Evolutionary conservation across 2,888 invertebrate genomes (phyloP).

Genomic region (Elysia crispata): DNA sequence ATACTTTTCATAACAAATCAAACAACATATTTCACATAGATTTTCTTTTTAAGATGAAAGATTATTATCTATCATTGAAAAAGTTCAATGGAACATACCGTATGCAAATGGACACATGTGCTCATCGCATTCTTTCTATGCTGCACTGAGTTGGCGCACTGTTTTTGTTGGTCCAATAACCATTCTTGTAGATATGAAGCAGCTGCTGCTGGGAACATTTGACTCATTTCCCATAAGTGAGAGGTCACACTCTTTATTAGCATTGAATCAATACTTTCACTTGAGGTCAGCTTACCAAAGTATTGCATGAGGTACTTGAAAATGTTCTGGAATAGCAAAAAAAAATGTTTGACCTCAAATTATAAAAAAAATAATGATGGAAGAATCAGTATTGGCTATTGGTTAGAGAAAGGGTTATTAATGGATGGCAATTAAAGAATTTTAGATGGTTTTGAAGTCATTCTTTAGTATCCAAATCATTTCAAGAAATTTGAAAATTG

Average conservation of each 20-base stretch:
- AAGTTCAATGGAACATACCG: too few relatives aligned
- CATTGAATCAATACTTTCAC: constrained; percentile 62
- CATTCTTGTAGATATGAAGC: constrained; percentile 84
- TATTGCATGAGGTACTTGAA: constrained; percentile 88
- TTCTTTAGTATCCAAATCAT: too few relatives aligned
- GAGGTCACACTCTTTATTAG: constrained; percentile 77
- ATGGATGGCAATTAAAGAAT: too few relatives aligned
- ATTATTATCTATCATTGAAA: too few relatives aligned
- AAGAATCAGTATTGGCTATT: too few relatives aligned
- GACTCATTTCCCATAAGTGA: constrained; percentile 84
- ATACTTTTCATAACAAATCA: too few relatives aligned
- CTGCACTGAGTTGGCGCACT: constrained; percentile 59
- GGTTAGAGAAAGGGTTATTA: too few relatives aligned
- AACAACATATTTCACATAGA: too few relatives aligned
- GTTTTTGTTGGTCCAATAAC: constrained; percentile 80
- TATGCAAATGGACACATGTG: constrained; percentile 76
- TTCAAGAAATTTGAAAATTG: too few relatives aligned
- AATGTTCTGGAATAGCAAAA: constrained; percentile 79
- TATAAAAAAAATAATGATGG: neutral
- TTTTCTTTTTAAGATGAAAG: too few relatives aligned
- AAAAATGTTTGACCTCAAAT: too few relatives aligned
- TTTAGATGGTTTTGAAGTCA: too few relatives aligned
- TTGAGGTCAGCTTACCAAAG: constrained; percentile 83
- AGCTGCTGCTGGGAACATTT: constrained; percentile 84
- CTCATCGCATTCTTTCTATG: constrained; percentile 76